phyloP scores from a whole-genome alignment of 2,888 invertebrate species.

The Drosophila anomelani region DNA sequence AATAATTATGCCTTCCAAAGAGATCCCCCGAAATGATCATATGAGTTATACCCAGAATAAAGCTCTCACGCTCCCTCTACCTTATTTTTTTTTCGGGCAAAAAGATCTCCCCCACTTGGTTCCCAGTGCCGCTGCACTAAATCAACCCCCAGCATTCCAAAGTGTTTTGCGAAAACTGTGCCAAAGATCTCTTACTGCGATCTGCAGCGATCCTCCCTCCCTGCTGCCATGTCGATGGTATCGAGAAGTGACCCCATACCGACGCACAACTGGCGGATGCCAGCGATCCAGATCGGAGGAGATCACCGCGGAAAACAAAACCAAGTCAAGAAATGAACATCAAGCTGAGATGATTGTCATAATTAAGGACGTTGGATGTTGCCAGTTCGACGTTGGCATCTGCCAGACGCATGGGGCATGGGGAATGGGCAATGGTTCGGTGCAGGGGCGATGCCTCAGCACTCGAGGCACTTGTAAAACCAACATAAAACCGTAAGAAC shows the following conservation, averaged over 20 bases:
- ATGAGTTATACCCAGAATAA: conserved; percentile 1
- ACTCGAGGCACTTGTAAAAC: conserved; percentile 74
- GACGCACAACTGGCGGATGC: conserved; percentile 47
- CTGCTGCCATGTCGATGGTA: conserved; percentile 36
- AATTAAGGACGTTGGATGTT: conserved; percentile 75
- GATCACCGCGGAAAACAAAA: conserved; percentile 33
- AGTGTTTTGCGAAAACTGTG: conserved; percentile 65
- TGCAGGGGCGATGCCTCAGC: conserved; percentile 31
- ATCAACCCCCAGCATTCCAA: conserved; percentile 63
- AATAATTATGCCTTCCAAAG: conserved; percentile 16
- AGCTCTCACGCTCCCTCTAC: conserved; percentile 34
- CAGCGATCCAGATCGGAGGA: conserved; percentile 73
- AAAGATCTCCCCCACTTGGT: conserved; percentile 37
- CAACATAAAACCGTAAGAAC: conserved; percentile 78
- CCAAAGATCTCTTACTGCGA: conserved; percentile 52
- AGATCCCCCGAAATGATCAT: conserved; percentile 11
- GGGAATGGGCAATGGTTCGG: background rate
- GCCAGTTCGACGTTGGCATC: conserved; percentile 55
- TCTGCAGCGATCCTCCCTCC: conserved; percentile 13
- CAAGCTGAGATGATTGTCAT: conserved; percentile 74
- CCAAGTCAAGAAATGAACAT: conserved; percentile 47
- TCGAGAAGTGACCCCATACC: conserved; percentile 51
- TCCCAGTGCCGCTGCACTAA: conserved; percentile 34
- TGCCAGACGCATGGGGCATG: conserved; percentile 41
- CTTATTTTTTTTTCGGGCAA: background rate